Evolutionary conservation across 1,140 invertebrate genomes (phyloP).

Genomic region (Drosophila insularis): DNA sequence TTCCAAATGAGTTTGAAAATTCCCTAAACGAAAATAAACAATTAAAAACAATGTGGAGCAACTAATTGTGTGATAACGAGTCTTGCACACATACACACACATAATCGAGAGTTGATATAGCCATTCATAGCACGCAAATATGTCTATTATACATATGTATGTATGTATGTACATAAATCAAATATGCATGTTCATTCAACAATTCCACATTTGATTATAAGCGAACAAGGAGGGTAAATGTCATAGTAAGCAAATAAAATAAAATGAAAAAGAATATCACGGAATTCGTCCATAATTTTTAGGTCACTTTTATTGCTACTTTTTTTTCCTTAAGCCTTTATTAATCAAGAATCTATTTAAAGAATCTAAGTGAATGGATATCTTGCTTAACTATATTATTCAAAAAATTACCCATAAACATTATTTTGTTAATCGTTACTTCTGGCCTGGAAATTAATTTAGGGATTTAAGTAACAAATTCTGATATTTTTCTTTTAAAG

Average conservation of each 20-base stretch:
- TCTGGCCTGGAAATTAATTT: too few species aligned
- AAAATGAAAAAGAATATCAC: background rate
- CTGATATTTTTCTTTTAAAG: too few species aligned
- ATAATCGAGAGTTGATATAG: background rate
- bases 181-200: background rate
- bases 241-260: background rate
- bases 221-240: background rate
- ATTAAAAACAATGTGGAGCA: constrained; percentile 1
- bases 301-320: too few species aligned
- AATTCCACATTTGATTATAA: background rate
- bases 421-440: too few species aligned
- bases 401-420: too few species aligned
- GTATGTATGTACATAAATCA: background rate
- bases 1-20: constrained; percentile 8
- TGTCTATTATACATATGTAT: background rate
- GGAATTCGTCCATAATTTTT: too few species aligned
- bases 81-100: background rate
- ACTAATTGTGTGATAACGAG: constrained; percentile 8
- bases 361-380: too few species aligned
- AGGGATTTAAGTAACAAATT: too few species aligned
- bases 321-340: too few species aligned
- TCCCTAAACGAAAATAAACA: constrained; percentile 8
- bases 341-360: too few species aligned
- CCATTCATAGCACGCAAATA: background rate
- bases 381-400: too few species aligned